These are phyloP conservation scores for Drosophila algonquin DNA, from an alignment of 2,888 invertebrate species.

Conservation along the genomic window DNA sequence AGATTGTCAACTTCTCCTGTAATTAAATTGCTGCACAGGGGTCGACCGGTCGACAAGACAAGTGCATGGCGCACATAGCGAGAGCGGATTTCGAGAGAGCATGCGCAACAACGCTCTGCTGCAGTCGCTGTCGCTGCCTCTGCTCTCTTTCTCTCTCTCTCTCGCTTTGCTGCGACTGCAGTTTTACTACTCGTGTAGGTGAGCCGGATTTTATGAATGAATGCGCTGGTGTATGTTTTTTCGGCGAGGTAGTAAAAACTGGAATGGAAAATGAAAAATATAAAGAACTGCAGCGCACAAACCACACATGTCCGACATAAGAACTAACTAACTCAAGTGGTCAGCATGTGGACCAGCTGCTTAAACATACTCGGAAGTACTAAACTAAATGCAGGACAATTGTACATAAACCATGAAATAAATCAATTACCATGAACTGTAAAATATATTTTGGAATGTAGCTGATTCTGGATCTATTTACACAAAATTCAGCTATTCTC, in stretches of 20 bases:
- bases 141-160: neutral
- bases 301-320: conserved; percentile 27
- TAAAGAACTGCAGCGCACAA: conserved; percentile 7
- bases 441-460: neutral
- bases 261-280: conserved; percentile 16
- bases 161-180: conserved; percentile 52
- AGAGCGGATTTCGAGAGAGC: conserved; percentile 51
- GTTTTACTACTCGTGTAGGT: conserved; percentile 79
- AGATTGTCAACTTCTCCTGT: conserved; percentile 65
- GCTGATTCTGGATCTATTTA: too few relatives aligned
- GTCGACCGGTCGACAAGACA: conserved; percentile 54
- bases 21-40: conserved; percentile 52
- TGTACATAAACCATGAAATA: neutral
- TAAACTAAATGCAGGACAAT: neutral
- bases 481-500: too few relatives aligned
- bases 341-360: neutral
- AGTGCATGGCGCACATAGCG: conserved; percentile 51
- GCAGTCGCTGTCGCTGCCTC: neutral
- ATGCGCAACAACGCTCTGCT: conserved; percentile 49
- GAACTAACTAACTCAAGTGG: conserved; percentile 20
- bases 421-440: neutral
- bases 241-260: conserved; percentile 35
- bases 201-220: conserved; percentile 80
- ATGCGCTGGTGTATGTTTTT: conserved; percentile 54
- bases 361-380: neutral